These are phyloP conservation scores for Onychorhynchus coronatus DNA, from an alignment of 2,113 vertebrate species.

Conservation along the genomic window DNA sequence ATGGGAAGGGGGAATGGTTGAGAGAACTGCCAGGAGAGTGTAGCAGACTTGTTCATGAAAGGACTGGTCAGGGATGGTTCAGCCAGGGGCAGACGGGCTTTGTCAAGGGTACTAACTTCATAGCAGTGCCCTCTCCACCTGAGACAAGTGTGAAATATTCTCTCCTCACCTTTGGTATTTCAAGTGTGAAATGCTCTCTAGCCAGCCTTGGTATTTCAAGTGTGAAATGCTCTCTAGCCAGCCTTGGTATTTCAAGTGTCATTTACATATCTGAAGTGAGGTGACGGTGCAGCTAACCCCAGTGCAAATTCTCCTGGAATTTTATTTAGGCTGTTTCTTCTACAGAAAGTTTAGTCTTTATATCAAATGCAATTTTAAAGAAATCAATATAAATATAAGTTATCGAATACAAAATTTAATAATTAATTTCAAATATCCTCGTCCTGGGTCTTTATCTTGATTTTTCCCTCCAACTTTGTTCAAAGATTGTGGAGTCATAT, in stretches of 20 bases:
- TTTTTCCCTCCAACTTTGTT: not conserved
- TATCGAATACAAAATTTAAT: not conserved
- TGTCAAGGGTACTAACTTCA: not conserved
- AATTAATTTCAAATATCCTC: not conserved
- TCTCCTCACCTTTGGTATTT: not conserved
- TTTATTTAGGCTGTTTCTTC: not conserved
- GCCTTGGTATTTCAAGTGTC: not conserved
- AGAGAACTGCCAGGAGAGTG: not conserved
- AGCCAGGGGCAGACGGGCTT: rapidly evolving
- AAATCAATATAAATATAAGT: not conserved
- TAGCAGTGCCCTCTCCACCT: not conserved
- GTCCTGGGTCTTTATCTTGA: not conserved
- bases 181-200: not conserved
- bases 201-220: not conserved
- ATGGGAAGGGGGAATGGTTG: not conserved
- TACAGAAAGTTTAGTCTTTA: not conserved
- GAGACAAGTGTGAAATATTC: not conserved
- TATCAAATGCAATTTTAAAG: not conserved
- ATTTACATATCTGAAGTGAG: not conserved
- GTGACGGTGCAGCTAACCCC: not conserved
- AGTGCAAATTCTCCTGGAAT: not conserved
- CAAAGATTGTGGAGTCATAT: not conserved
- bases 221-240: not conserved
- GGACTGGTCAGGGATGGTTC: not conserved
- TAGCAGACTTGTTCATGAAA: not conserved